Base-by-base conservation (phyloP, 2,888 invertebrate species). In the Hoplodrina ambigua region DNA sequence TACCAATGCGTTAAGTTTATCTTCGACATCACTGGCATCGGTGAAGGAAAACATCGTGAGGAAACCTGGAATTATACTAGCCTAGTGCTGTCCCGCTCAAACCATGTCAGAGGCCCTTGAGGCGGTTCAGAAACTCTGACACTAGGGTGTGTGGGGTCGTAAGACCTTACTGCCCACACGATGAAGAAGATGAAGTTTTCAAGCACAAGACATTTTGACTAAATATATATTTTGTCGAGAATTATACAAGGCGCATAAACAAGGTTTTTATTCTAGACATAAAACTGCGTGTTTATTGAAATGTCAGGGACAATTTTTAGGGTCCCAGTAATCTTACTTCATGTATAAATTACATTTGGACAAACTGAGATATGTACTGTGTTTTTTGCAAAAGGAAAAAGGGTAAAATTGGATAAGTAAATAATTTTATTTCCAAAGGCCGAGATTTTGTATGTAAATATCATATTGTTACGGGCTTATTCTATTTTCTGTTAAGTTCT, bases 141-240 rank as follows among this genome's bases (percentile, higher is more conserved):
- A n/a, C n/a, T n/a, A n/a, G n/a, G n/a, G n/a, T n/a, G n/a, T n/a
- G n/a, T n/a, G n/a, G n/a, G n/a, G n/a, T n/a, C n/a, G n/a, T n/a
- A n/a, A n/a, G n/a, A n/a, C n/a, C n/a, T n/a, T n/a, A n/a, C n/a
- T n/a, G n/a, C n/a, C n/a, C n/a, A n/a, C n/a, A n/a, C n/a, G n/a
- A n/a, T n/a, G n/a, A n/a, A n/a, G n/a, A n/a, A n/a, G n/a, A n/a
- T n/a, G n/a, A 88, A 56, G 80, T 90, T 87, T 86, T 89, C 85
- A 88, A 55, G 79, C 58, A 30, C 11, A 58, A 55, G 87, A 88
- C 87, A 72, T 25, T 25, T 19, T 64, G 72, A 65, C 60, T 82
- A 89, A 88, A 91, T 89, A 88, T 81, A 87, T 88, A 37, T 86
- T 76, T 83, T 85, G 82, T 54, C 78, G 13, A 30, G 54, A 72